Percentiles rank a stretch among this genome's conserved stretches.
Conservation (phyloP, 2,797 vertebrate species). For the Semaprochilodus insignis region DNA sequence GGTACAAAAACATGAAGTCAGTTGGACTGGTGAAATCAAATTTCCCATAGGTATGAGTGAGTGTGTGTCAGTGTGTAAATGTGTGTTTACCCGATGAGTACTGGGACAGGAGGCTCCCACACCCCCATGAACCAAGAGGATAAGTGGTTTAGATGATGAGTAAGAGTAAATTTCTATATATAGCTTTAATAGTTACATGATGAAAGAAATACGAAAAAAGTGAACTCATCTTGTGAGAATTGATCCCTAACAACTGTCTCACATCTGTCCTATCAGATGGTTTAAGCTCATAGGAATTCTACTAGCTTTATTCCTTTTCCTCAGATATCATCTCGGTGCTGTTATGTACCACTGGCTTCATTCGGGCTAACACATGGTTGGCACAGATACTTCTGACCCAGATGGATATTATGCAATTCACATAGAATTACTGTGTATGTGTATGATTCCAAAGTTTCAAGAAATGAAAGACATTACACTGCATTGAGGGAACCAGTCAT, state of each 20-base stretch:
- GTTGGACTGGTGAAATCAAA: no score
- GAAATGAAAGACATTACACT: constrained; percentile 16
- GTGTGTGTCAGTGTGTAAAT: no score
- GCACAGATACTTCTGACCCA: background rate
- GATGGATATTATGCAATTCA: constrained; percentile 28
- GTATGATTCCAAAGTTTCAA: constrained; percentile 16
- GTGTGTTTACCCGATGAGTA: no score
- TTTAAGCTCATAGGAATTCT: constrained; percentile 26
- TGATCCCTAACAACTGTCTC: background rate
- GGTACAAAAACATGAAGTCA: no score
- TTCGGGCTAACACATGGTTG: constrained; percentile 11
- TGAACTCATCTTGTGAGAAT: background rate
- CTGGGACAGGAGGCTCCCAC: no score
- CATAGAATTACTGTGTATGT: constrained; percentile 12
- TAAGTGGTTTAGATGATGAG: no score
- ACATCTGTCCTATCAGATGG: constrained; percentile 7
- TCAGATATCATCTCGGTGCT: constrained; percentile 32
- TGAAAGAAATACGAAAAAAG: background rate
- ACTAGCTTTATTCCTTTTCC: constrained; percentile 21
- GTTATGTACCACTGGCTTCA: constrained; percentile 17
- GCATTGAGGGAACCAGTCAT: constrained; percentile 30
- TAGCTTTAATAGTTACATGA: background rate
- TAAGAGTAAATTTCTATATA: background rate
- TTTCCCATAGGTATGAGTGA: no score
- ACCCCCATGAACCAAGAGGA: no score